Conservation (phyloP, 1,140 invertebrate species). For the Elymnias hypermnestra region DNA sequence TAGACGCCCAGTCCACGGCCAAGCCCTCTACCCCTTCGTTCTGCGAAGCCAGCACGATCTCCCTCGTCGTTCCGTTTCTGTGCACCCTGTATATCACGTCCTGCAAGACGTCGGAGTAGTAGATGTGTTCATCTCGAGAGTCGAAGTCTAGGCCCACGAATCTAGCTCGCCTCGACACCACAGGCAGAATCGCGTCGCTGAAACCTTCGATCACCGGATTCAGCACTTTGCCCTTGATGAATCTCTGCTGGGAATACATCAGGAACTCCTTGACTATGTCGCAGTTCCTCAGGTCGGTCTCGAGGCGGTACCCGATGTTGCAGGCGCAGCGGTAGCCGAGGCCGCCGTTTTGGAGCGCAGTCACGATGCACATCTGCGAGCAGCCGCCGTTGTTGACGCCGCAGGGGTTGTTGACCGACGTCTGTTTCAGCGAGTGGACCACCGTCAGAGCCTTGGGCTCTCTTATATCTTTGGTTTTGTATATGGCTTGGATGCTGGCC, state of each 20-base stretch:
- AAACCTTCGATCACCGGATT: constrained; percentile 93
- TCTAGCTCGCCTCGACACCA: constrained; percentile 92
- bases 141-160: constrained; percentile 99
- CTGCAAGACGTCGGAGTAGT: constrained; percentile 97
- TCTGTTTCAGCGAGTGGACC: constrained; percentile 87
- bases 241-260: constrained; percentile 97
- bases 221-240: constrained; percentile 96
- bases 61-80: constrained; percentile 90
- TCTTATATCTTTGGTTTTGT: constrained; percentile 85
- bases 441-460: constrained; percentile 92
- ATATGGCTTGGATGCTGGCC: constrained; percentile 86
- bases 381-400: constrained; percentile 93
- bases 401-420: constrained; percentile 90
- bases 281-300: constrained; percentile 88
- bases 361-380: constrained; percentile 96
- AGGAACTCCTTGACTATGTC: constrained; percentile 93
- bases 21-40: constrained; percentile 98
- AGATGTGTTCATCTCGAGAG: constrained; percentile 92
- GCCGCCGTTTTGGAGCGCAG: constrained; percentile 83
- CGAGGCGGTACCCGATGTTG: constrained; percentile 90
- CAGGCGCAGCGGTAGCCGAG: constrained; percentile 96
- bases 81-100: constrained; percentile 96
- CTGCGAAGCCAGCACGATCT: constrained; percentile 95
- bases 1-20: constrained; percentile 97
- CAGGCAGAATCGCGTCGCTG: constrained; percentile 94